Conservation (phyloP, 1,140 invertebrate genomes). For the Cydia strobilella region DNA sequence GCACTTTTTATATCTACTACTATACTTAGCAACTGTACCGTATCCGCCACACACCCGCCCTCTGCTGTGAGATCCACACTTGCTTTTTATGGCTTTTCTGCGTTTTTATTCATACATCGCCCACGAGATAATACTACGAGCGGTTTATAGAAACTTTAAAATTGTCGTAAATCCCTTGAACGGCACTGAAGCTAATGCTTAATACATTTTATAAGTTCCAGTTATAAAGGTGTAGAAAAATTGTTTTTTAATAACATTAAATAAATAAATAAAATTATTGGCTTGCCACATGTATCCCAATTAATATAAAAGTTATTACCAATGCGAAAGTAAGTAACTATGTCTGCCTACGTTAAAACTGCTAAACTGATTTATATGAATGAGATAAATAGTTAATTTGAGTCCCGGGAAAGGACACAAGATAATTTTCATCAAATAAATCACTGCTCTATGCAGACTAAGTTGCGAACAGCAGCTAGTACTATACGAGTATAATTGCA, state of each 20-base stretch:
- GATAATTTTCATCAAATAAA: too few relatives aligned
- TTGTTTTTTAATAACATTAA: too few relatives aligned
- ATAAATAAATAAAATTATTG: too few relatives aligned
- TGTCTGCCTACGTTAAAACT: too few relatives aligned
- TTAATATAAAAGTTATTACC: too few relatives aligned
- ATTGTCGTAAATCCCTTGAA: neutral
- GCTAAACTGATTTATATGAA: too few relatives aligned
- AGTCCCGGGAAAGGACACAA: too few relatives aligned
- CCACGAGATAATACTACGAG: conserved; percentile 30
- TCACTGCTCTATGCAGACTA: too few relatives aligned
- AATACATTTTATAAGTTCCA: neutral
- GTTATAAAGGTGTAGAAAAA: neutral
- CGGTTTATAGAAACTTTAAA: conserved; percentile 18
- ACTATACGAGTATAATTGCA: neutral
- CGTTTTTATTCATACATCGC: conserved; percentile 52
- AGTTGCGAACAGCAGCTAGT: neutral
- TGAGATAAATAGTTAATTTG: too few relatives aligned
- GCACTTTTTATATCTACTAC: conserved; percentile 38
- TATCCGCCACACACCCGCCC: conserved; percentile 43
- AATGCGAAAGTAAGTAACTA: too few relatives aligned
- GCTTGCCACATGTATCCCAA: too few relatives aligned
- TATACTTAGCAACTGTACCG: conserved; percentile 46
- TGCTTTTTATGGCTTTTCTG: conserved; percentile 57
- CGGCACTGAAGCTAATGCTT: neutral
- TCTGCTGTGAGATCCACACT: conserved; percentile 53